Conservation (phyloP, 1,140 invertebrate species). For the Tribolium castaneum region DNA sequence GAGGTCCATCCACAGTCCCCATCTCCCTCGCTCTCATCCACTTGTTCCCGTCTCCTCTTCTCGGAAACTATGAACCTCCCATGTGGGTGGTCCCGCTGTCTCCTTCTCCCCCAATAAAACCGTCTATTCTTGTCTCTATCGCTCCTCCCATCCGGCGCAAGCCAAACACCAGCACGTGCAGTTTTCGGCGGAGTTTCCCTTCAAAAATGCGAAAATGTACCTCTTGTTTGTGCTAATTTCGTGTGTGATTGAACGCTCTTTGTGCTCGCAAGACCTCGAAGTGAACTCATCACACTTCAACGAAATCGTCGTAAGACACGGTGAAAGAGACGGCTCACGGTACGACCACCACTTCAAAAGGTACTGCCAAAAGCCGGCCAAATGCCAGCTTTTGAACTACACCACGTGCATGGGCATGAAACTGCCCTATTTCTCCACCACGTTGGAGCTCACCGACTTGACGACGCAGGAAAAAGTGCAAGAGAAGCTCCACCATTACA, state of each 20-base stretch:
- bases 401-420: constrained; percentile 80
- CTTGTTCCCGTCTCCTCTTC: neutral
- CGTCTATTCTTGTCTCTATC: constrained; percentile 3
- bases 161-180: constrained; percentile 15
- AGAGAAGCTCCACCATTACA: constrained; percentile 78
- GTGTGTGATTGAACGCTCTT: neutral
- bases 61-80: neutral
- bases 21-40: neutral
- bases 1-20: neutral
- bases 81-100: constrained; percentile 25
- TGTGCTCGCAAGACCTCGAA: neutral
- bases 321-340: neutral
- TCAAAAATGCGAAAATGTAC: constrained; percentile 6
- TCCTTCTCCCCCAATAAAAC: constrained; percentile 14
- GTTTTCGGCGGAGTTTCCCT: constrained; percentile 1
- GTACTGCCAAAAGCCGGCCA: constrained; percentile 69
- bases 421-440: constrained; percentile 80
- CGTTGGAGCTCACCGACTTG: constrained; percentile 80
- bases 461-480: constrained; percentile 75
- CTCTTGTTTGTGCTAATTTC: neutral
- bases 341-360: constrained; percentile 2
- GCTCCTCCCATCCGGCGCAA: neutral
- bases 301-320: constrained; percentile 4
- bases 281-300: neutral
- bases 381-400: constrained; percentile 74